Evolutionary conservation across 1,140 invertebrate genomes (phyloP).

Genomic region (Marisa cornuarietis): DNA sequence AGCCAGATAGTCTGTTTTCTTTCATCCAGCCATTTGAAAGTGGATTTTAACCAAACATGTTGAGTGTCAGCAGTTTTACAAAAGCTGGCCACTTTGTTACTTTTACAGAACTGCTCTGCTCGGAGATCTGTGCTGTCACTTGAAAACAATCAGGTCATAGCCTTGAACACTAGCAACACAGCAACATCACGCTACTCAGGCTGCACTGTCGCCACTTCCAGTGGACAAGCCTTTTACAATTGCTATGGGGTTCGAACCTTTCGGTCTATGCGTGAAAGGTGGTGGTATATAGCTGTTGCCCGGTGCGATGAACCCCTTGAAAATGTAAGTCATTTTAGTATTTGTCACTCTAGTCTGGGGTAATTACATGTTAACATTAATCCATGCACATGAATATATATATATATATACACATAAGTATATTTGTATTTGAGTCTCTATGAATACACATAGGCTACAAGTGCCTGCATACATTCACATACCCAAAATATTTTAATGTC

Average conservation of each 20-base stretch:
- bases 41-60: neutral
- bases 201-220: constrained; percentile 23
- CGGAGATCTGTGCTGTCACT: constrained; percentile 38
- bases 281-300: constrained; percentile 62
- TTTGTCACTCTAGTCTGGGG: neutral
- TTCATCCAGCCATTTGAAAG: neutral
- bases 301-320: constrained; percentile 43
- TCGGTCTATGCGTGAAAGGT: constrained; percentile 56
- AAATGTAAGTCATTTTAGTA: neutral
- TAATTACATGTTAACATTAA: too few species aligned
- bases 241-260: constrained; percentile 43
- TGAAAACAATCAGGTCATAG: constrained; percentile 44
- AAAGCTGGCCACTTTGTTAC: neutral
- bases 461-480: neutral
- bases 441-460: neutral
- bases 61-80: neutral
- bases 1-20: too few species aligned
- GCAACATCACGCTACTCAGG: constrained; percentile 37
- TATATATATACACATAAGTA: neutral
- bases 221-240: constrained; percentile 28
- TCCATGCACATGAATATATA: constrained; percentile 2
- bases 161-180: constrained; percentile 35
- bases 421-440: neutral
- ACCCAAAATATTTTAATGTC: neutral
- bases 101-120: constrained; percentile 36